Base-by-base conservation (phyloP, 2,888 invertebrate genomes). In the Nephrocerus scutellatus region DNA sequence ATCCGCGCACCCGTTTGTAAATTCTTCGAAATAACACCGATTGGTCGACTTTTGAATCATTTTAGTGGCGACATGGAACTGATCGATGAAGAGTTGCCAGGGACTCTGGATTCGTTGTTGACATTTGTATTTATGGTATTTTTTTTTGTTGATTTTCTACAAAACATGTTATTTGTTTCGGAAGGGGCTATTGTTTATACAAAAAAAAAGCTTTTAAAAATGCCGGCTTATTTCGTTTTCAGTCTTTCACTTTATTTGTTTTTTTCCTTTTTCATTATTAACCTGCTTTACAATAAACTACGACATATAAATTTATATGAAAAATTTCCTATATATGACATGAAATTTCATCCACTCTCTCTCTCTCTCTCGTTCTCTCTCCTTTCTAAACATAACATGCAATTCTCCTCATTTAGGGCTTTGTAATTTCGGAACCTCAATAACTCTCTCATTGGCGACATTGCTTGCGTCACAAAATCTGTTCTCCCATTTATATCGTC, bases 21-120 rank as follows among this genome's bases (percentile, higher is more conserved):
- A 49, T 83, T 82, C 70, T 83, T 82, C 68, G 82, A 83, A 63
- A 71, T 75, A 48, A 78, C 80, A 50, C 82, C 82, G 6, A 56
- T 73, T 46, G 83, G 83, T 57, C 72, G 83, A 57, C 72, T 83
- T 51, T 69, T 83, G 36, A 78, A 79, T 68, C 74, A 79, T 52
- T 79, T 82, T 63, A 75, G 78, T 52, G 78, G 75, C 69, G 82
- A 83, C 65, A 69, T 79, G 57, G 76, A 77, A 56, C 74, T 74
- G 49, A 61, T 80, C 54, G 82, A 82, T 68, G 74, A 74, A 55
- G 71, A 74, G 48, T 67, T 82, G 46, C 77, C 79, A 44, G 60
- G 60, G 47, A 72, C 72, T 46, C 49, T 74, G 54, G 71, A 72
- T 47, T 60, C 66, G 54, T 68, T 70, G 61, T 53, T 72, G 46